Base-by-base conservation (phyloP, 2,888 invertebrate genomes). In the Lasioglossum vierecki region DNA sequence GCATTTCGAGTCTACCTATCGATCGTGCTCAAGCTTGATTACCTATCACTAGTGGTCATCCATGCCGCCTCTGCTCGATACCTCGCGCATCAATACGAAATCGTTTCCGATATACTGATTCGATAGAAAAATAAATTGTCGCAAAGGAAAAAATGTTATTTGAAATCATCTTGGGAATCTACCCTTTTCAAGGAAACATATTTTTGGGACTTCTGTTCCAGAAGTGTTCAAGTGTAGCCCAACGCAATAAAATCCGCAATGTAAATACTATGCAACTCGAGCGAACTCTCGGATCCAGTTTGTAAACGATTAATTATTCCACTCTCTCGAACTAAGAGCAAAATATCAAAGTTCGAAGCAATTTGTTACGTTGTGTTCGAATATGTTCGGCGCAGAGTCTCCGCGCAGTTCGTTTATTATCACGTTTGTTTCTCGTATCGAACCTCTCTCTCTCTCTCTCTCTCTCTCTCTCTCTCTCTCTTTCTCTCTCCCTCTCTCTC, bases 1-100 rank as follows among this genome's bases (percentile, higher is more conserved):
- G 63, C 30, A 30, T 63, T 63, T 30, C 63, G 63, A 63, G 30
- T 15, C 63, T 63, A 63, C 63, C 63, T 63, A 63, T 63, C 63
- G 63, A 63, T 63, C 63, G 63, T 15, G 63, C 63, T 63, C 63
- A 30, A 30, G 63, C 63, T 15, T 63, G 63, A 63, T 63, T 63
- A 15, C 63, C 63, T 30, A 26, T 30, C 63, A 15, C 63, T 30
- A 63, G 63, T 26, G 63, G 63, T 63, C 63, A 30, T 30, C 63
- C 15, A 13, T 63, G 30, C 63, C 30, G 63, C 30, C 63, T 30
- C 63, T 30, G 30, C 6, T 13, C 63, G 30, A 63, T 63, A 30
- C 5, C 63, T 63, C 63, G 26, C 15, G 30, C 26, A 15, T 5
- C 13, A 15, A 6, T 30, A 63, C 9, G 22, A 53, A 53, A 53